Evolutionary conservation across 2,113 vertebrate genomes (phyloP), one percentile per base, ranked within the genome.

Genomic region (Herpetotheres cachinnans): DNA sequence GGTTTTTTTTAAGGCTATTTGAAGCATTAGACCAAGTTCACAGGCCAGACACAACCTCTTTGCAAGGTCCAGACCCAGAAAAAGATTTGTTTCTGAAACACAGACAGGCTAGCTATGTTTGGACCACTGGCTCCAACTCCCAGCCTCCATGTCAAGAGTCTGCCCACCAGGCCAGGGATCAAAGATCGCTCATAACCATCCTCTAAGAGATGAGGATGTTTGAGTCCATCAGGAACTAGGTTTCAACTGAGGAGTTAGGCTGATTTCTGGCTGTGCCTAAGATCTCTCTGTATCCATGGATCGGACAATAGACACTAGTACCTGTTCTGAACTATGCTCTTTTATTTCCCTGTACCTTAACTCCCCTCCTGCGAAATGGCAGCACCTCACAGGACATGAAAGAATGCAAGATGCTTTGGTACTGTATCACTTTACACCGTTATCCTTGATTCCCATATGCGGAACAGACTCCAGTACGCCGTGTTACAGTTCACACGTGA

Each of bases 301-400:
- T 7, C 1, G 25, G 34, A 49, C 54, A 90, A 65, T 0, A 73
- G 71, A 16, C 77, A 52, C 36, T 0, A 15, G 42, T 0, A 14
- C 44, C 46, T 20, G 40, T 4, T 49, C 83, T 56, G 76, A 95
- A 61, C 30, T 22, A 7, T 0, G 6, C 36, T 14, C 66, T 82
- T 69, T 44, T 9, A 32, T 24, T 63, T 47, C 69, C 58, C 69
- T 82, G 69, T 4, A 24, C 77, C 58, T 76, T 19, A 61, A 11
- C 77, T n/a, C 46, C 46, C 42, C 72, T 82, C 42, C 89, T 67
- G 84, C 11, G 78, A 6, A 22, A 29, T 0, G 8, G 76, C 90
- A 96, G 90, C 78, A 55, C 42, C 82, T 85, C 79, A 30, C 38
- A 62, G 47, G 0, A n/a, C 59, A 44, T 5, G 11, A 80, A 86